Evolutionary conservation across 2,797 vertebrate genomes (phyloP).

Genomic region (Gymnocypris eckloni): DNA sequence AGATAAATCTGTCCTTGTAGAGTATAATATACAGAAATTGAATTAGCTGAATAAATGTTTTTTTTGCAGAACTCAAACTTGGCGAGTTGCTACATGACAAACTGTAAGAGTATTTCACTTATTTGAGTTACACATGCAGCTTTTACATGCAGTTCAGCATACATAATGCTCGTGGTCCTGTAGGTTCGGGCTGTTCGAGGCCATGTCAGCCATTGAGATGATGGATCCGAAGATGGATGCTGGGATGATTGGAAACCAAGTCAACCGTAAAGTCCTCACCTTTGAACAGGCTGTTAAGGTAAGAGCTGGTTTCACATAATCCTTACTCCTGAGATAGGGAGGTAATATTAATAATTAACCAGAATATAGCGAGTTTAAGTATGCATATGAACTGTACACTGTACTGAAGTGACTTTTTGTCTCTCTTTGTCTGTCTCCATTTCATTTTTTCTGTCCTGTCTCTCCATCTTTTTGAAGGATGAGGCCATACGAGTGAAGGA

Average conservation of each 20-base stretch:
- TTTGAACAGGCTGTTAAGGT: constrained; percentile 99
- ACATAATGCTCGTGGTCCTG: neutral
- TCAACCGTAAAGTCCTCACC: constrained; percentile 97
- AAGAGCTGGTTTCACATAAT: constrained; percentile 15
- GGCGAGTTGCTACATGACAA: constrained; percentile 99
- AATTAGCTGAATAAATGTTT: neutral
- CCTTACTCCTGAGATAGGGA: neutral
- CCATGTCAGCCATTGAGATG: constrained; percentile 99
- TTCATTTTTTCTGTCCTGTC: accelerated
- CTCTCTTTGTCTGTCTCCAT: neutral
- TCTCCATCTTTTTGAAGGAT: constrained; percentile 79
- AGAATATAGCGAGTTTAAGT: neutral
- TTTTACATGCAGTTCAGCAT: neutral
- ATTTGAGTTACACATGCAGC: neutral
- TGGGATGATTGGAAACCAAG: constrained; percentile 99
- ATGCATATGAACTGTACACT: neutral
- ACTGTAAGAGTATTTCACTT: constrained; percentile 84
- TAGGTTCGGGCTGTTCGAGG: constrained; percentile 98
- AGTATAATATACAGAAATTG: neutral
- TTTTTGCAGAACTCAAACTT: constrained; percentile 89
- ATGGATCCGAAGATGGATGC: constrained; percentile 99
- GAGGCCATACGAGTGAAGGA: constrained; percentile 95
- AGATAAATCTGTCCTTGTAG: neutral
- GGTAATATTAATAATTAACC: neutral
- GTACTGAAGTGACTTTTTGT: neutral